phyloP scores from a whole-genome alignment of 1,140 invertebrate genomes.

The Aphis gossypii region DNA sequence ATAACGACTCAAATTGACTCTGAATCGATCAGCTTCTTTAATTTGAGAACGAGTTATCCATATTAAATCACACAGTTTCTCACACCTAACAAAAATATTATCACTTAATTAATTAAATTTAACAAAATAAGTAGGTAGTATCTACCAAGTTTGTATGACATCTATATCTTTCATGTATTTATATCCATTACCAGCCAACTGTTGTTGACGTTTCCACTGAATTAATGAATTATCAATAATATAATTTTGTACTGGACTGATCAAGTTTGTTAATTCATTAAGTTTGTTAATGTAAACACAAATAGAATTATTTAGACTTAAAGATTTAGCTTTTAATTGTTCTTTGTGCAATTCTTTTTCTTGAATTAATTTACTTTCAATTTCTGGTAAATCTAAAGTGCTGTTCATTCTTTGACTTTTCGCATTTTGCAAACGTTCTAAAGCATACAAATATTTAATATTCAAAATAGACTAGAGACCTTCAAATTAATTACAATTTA shows the following conservation, averaged over 20 bases:
- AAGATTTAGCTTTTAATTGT: slow-evolving; percentile 46
- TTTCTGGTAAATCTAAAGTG: slow-evolving; percentile 15
- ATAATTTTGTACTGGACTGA: slow-evolving; percentile 53
- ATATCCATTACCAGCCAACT: slow-evolving; percentile 89
- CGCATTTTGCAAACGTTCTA: slow-evolving; percentile 40
- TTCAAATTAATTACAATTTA: not conserved
- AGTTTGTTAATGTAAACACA: slow-evolving; percentile 51
- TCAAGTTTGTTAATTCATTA: slow-evolving; percentile 45
- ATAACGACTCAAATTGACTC: slow-evolving; percentile 66
- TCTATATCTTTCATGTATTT: slow-evolving; percentile 82
- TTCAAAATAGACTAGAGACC: not conserved
- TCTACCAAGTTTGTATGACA: slow-evolving; percentile 86
- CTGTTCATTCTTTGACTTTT: slow-evolving; percentile 48
- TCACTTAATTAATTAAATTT: not conserved
- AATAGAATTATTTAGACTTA: slow-evolving; percentile 51
- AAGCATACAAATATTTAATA: not conserved
- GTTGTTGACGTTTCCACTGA: slow-evolving; percentile 92
- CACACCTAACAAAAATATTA: slow-evolving; percentile 68
- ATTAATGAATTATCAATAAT: slow-evolving; percentile 86
- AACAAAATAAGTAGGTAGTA: slow-evolving; percentile 62
- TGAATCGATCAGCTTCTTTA: slow-evolving; percentile 77
- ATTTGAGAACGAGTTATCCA: slow-evolving; percentile 87
- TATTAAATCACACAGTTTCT: slow-evolving; percentile 86
- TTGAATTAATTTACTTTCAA: slow-evolving; percentile 51
- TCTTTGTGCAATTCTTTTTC: slow-evolving; percentile 41